Percentiles rank a stretch among this genome's conserved stretches.
These are phyloP conservation scores for Steinernema hermaphroditum DNA, from an alignment of 2,888 invertebrate species.

Conservation along the genomic window DNA sequence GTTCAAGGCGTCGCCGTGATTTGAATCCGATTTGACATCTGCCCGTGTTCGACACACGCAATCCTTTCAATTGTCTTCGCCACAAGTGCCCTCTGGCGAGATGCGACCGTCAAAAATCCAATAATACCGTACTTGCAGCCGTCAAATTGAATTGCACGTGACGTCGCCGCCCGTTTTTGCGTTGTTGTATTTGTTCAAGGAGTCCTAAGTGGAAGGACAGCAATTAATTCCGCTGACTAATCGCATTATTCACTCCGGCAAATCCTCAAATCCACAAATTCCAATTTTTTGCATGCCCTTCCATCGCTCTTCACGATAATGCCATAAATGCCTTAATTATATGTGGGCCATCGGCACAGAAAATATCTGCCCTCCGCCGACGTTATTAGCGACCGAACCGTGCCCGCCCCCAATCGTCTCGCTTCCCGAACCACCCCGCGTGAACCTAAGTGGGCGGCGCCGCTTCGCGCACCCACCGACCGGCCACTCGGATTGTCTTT, in stretches of 20 bases:
- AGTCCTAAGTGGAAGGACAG: neutral
- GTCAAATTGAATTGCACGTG: conserved; percentile 14
- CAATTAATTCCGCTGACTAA: conserved; percentile 24
- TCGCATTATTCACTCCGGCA: conserved; percentile 15
- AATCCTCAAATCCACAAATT: conserved; percentile 14
- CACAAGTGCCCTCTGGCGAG: conserved; percentile 25
- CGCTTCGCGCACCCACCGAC: neutral
- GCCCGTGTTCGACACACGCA: conserved; percentile 26
- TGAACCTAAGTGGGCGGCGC: conserved; percentile 29
- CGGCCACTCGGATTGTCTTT: conserved; percentile 15
- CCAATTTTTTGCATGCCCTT: conserved; percentile 1
- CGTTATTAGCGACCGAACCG: neutral
- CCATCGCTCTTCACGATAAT: conserved; percentile 13
- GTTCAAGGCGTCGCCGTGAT: conserved; percentile 27
- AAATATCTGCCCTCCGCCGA: conserved; percentile 19
- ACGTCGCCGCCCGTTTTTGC: neutral
- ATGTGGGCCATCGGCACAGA: conserved; percentile 29
- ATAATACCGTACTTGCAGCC: conserved; percentile 27
- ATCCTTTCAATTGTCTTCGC: conserved; percentile 16
- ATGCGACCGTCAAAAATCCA: conserved; percentile 27
- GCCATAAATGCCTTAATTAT: conserved; percentile 31
- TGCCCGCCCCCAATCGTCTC: conserved; percentile 9
- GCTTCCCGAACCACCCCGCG: neutral
- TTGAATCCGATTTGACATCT: conserved; percentile 27
- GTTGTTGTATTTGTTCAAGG: neutral